Evolutionary conservation across 2,797 vertebrate genomes (phyloP).

Genomic region (Ataeniobius toweri): DNA sequence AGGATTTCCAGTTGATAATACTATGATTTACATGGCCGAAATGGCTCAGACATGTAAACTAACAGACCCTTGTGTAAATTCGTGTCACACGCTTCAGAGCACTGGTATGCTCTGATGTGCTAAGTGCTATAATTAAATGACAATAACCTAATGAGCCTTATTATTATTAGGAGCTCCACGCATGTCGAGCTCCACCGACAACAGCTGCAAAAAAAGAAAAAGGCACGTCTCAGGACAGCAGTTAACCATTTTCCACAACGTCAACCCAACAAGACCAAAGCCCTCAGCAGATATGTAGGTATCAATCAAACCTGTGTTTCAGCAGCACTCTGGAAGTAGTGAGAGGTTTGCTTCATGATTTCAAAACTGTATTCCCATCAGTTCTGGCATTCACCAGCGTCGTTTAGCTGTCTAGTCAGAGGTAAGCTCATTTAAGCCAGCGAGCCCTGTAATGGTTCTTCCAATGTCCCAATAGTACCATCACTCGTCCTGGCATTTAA

Average conservation of each 20-base stretch:
- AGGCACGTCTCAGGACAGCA: background rate
- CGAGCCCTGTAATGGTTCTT: conserved; percentile 49
- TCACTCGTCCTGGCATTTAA: conserved; percentile 74
- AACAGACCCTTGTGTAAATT: conserved; percentile 30
- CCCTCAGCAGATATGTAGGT: conserved; percentile 15
- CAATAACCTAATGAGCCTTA: conserved; percentile 32
- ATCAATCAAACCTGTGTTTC: conserved; percentile 49
- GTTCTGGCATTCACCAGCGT: conserved; percentile 48
- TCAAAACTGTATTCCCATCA: conserved; percentile 57
- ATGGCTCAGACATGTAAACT: conserved; percentile 53
- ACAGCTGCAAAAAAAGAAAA: background rate
- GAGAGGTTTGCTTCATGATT: conserved; percentile 52
- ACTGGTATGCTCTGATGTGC: conserved; percentile 3
- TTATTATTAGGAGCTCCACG: conserved; percentile 14
- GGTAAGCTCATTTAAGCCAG: conserved; percentile 49
- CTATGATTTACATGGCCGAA: conserved; percentile 38
- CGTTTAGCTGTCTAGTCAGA: conserved; percentile 51
- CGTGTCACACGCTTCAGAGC: conserved; percentile 40
- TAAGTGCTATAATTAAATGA: conserved; percentile 38
- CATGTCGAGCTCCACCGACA: conserved; percentile 2
- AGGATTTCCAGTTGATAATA: conserved; percentile 42
- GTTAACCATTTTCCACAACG: conserved; percentile 8
- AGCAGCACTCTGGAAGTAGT: conserved; percentile 24
- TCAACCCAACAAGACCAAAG: conserved; percentile 13
- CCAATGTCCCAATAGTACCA: conserved; percentile 54